These are phyloP conservation scores for Lemur catta DNA, from an alignment of 2,797 vertebrate species.

Conservation along the genomic window DNA sequence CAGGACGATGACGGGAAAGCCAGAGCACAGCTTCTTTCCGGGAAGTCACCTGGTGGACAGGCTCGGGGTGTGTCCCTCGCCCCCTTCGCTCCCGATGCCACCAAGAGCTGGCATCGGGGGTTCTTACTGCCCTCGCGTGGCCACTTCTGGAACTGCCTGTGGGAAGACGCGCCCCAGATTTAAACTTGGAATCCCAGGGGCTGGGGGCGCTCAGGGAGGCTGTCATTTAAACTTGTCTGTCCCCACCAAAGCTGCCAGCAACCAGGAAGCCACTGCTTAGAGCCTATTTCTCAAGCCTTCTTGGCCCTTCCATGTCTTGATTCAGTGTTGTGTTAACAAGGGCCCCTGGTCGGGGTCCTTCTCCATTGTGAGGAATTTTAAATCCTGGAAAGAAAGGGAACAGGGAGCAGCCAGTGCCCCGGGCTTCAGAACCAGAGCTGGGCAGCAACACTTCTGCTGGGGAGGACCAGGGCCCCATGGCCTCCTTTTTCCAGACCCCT, in stretches of 20 bases:
- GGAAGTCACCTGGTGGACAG: not conserved
- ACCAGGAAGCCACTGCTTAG: not conserved
- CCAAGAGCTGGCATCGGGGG: no score
- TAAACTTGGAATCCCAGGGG: rapidly evolving
- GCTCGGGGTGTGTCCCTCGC: not conserved
- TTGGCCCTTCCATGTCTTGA: not conserved
- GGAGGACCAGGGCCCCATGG: not conserved
- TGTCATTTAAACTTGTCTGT: rapidly evolving
- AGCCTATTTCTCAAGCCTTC: not conserved
- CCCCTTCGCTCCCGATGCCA: rapidly evolving
- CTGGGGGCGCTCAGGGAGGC: no score
- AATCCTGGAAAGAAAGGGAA: no score
- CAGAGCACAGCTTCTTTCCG: not conserved
- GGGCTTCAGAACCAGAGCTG: no score
- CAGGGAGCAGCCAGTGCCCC: rapidly evolving
- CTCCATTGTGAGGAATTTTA: not conserved
- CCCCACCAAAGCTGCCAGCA: not conserved
- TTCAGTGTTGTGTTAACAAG: not conserved
- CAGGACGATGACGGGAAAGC: not conserved
- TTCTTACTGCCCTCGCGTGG: slow-evolving; percentile 54
- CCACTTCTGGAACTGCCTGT: not conserved
- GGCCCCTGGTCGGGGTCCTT: not conserved
- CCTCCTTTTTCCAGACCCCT: not conserved
- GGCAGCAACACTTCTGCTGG: not conserved
- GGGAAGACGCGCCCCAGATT: not conserved